Conservation (phyloP, 2,888 invertebrate genomes). For the Eupeodes luniger region DNA sequence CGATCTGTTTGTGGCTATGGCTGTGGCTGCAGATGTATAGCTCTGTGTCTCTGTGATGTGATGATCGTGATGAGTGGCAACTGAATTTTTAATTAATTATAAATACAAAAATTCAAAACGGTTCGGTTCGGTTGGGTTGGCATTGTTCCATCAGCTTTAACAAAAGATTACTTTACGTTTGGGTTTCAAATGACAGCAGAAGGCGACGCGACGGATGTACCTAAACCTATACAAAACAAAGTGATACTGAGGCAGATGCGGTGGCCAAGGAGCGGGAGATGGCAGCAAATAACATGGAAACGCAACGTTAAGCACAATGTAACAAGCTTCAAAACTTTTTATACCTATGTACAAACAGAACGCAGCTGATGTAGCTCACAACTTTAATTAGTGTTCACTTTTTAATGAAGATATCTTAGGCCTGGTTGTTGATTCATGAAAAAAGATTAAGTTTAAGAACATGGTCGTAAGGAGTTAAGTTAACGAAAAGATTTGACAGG, state of each 20-base stretch:
- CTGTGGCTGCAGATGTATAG: not conserved
- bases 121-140: conserved; percentile 59
- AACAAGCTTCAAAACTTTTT: conserved; percentile 52
- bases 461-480: not conserved
- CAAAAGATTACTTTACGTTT: conserved; percentile 63
- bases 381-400: conserved; percentile 54
- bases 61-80: conserved; percentile 63
- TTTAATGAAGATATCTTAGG: not conserved
- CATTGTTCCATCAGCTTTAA: conserved; percentile 70
- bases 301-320: conserved; percentile 47
- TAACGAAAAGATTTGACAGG: not conserved
- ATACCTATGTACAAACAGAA: not conserved
- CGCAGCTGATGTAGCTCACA: conserved; percentile 30
- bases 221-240: not conserved
- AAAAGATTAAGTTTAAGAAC: not conserved
- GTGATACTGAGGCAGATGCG: not conserved
- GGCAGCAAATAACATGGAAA: not conserved
- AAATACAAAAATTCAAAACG: conserved; percentile 63
- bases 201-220: not conserved
- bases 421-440: not conserved
- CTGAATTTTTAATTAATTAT: conserved; percentile 71
- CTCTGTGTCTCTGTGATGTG: conserved; percentile 11
- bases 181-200: conserved; percentile 65
- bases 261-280: not conserved
- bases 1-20: conserved; percentile 5